phyloP scores from a whole-genome alignment of 2,797 vertebrate genomes.

The Pseudochromis fuscus region DNA sequence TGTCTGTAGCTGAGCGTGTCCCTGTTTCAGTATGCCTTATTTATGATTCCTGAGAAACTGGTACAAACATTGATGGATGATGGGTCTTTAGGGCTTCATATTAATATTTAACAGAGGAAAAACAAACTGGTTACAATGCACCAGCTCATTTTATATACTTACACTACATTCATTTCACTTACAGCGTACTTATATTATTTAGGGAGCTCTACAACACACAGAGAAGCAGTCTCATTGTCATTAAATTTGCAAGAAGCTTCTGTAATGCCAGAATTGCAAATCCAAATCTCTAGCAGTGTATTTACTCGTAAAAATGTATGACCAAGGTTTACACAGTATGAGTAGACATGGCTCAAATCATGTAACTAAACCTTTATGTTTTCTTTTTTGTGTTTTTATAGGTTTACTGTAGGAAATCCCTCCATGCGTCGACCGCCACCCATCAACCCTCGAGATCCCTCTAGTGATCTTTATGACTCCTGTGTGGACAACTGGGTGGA shows the following conservation, averaged over 20 bases:
- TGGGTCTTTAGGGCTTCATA: conserved; percentile 28
- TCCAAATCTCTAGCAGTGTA: not conserved
- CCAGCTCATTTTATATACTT: conserved; percentile 42
- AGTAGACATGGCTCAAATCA: not conserved
- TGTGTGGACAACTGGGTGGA: conserved; percentile 99
- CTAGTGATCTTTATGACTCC: conserved; percentile 98
- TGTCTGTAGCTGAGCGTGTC: conserved; percentile 35
- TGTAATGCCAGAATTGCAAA: not conserved
- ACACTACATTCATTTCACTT: conserved; percentile 19
- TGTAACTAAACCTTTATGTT: not conserved
- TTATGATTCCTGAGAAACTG: conserved; percentile 49
- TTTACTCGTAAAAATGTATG: not conserved
- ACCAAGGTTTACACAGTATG: not conserved
- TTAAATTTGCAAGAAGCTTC: conserved; percentile 37
- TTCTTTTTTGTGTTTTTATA: conserved; percentile 40
- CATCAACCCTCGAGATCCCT: conserved; percentile 91
- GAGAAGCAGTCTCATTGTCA: conserved; percentile 32
- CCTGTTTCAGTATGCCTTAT: conserved; percentile 57
- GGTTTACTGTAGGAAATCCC: conserved; percentile 95
- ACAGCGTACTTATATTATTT: conserved; percentile 41
- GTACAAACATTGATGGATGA: conserved; percentile 53
- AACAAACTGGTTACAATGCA: conserved; percentile 30
- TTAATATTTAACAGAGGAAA: conserved; percentile 59
- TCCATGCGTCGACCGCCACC: conserved; percentile 97
- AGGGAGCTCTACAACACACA: conserved; percentile 24